Evolutionary conservation across 2,888 invertebrate genomes (phyloP).

Genomic region (Pyrochroa serraticornis): DNA sequence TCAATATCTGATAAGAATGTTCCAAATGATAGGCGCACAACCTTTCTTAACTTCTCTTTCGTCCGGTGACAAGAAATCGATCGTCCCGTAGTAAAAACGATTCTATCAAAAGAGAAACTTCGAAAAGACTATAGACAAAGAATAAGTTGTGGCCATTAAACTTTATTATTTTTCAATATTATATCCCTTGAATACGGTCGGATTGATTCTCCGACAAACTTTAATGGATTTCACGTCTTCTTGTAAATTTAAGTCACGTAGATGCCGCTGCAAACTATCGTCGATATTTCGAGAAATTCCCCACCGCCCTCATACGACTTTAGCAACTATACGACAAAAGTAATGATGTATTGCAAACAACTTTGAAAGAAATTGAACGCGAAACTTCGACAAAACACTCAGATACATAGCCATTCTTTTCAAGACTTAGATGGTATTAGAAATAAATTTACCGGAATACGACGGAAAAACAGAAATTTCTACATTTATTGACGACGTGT

Average conservation of each 20-base stretch:
- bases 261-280: slow-evolving; percentile 9
- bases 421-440: slow-evolving; percentile 23
- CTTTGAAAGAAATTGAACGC: slow-evolving; percentile 22
- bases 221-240: slow-evolving; percentile 15
- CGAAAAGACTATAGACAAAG: slow-evolving; percentile 1
- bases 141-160: slow-evolving; percentile 6
- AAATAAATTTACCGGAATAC: slow-evolving; percentile 17
- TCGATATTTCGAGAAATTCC: slow-evolving; percentile 20
- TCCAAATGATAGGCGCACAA: slow-evolving; percentile 22
- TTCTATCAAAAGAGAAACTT: slow-evolving; percentile 4
- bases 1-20: slow-evolving; percentile 26
- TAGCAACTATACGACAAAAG: slow-evolving; percentile 16
- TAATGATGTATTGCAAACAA: slow-evolving; percentile 23
- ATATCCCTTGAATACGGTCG: neutral
- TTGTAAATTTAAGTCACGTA: slow-evolving; percentile 22
- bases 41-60: slow-evolving; percentile 18
- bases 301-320: slow-evolving; percentile 10
- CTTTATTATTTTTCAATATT: slow-evolving; percentile 21
- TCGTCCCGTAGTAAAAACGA: slow-evolving; percentile 6
- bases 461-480: slow-evolving; percentile 9
- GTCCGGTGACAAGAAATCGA: slow-evolving; percentile 23
- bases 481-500: too few relatives aligned
- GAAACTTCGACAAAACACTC: slow-evolving; percentile 22
- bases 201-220: slow-evolving; percentile 13
- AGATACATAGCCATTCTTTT: slow-evolving; percentile 17